A percentile compares a stretch with the other conserved stretches of the same genome.
Evolutionary conservation across 2,888 invertebrate species (phyloP).

Genomic region (Aphidoletes aphidimyza): DNA sequence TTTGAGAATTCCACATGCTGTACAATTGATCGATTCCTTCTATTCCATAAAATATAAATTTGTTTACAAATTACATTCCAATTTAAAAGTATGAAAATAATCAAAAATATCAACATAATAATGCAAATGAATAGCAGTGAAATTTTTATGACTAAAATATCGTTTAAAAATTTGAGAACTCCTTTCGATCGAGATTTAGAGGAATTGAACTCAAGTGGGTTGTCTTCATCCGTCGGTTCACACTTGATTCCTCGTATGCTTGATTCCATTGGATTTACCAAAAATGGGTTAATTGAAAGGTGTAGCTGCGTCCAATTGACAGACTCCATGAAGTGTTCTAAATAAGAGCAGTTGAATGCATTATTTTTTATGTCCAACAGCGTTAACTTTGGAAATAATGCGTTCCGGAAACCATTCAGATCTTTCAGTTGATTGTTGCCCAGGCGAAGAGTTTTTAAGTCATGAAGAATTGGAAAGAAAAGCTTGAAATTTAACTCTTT

Average conservation of each 20-base stretch:
- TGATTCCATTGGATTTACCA: neutral
- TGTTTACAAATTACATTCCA: neutral
- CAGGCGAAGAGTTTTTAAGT: neutral
- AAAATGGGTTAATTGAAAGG: neutral
- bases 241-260: slow-evolving; percentile 5
- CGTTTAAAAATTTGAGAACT: too few species aligned
- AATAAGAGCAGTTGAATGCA: slow-evolving; percentile 64
- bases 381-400: neutral
- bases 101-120: neutral
- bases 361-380: neutral
- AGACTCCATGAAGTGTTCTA: slow-evolving; percentile 60
- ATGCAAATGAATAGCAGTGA: neutral
- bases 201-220: neutral
- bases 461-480: neutral
- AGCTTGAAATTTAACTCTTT: neutral
- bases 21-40: neutral
- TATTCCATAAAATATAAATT: neutral
- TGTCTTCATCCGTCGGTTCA: neutral
- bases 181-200: neutral
- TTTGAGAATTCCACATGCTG: too few species aligned
- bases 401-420: neutral
- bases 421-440: neutral
- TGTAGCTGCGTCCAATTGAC: neutral
- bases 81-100: neutral
- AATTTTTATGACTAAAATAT: neutral